These are phyloP conservation scores for Morpho deidamia DNA, from an alignment of 2,888 invertebrate species.

Conservation along the genomic window DNA sequence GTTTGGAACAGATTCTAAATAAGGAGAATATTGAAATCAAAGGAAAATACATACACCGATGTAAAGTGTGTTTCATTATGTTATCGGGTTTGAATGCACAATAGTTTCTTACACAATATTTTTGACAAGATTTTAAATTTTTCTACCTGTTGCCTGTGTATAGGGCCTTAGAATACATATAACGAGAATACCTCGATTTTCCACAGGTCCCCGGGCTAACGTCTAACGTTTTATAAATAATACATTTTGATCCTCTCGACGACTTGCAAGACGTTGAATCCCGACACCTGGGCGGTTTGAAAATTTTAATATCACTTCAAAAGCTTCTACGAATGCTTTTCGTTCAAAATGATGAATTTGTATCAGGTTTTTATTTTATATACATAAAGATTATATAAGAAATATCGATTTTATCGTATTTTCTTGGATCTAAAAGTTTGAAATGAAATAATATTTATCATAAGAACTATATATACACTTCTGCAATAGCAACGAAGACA, in stretches of 20 bases:
- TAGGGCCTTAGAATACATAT: slow-evolving; percentile 13
- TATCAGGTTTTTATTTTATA: slow-evolving; percentile 1
- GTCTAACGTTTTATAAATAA: slow-evolving; percentile 48
- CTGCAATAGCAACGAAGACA: too few relatives aligned
- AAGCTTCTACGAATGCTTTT: slow-evolving; percentile 21
- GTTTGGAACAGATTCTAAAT: too few relatives aligned
- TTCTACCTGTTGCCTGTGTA: slow-evolving; percentile 6
- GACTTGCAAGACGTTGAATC: slow-evolving; percentile 31
- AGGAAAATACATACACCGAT: too few relatives aligned
- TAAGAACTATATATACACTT: too few relatives aligned
- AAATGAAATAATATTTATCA: too few relatives aligned
- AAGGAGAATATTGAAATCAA: too few relatives aligned
- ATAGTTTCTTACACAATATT: too few relatives aligned
- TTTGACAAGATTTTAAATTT: background rate
- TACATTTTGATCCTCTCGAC: slow-evolving; percentile 49
- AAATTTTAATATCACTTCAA: slow-evolving; percentile 29
- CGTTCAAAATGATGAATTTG: slow-evolving; percentile 10
- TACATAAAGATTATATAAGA: background rate
- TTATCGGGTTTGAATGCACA: too few relatives aligned
- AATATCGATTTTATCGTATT: too few relatives aligned
- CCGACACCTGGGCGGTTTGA: slow-evolving; percentile 31
- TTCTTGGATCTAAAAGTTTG: too few relatives aligned
- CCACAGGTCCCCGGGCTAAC: slow-evolving; percentile 25
- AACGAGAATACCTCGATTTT: slow-evolving; percentile 26
- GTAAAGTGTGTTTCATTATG: too few relatives aligned